Conservation (phyloP, 2,113 vertebrate genomes). For the Ophthalmolycus amberensis region DNA sequence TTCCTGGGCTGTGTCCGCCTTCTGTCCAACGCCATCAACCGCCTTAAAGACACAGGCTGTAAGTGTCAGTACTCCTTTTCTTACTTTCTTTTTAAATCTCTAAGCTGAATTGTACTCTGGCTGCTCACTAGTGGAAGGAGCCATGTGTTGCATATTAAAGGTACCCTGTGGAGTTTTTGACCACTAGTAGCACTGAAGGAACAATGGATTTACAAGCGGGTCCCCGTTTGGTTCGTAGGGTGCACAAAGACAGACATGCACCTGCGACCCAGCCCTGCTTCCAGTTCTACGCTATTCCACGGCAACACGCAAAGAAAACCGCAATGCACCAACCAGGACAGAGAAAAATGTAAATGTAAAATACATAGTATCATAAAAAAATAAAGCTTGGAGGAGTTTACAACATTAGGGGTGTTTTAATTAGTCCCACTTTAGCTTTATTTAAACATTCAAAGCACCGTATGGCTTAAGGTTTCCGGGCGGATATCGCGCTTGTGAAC, state of each 20-base stretch:
- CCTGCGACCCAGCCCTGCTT: too few species aligned
- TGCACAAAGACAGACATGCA: not conserved
- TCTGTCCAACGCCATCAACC: conserved; percentile 97
- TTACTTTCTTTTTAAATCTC: not conserved
- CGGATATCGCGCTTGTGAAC: not conserved
- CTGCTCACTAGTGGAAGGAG: not conserved
- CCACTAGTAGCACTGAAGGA: not conserved
- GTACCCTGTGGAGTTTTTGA: not conserved
- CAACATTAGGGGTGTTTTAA: not conserved
- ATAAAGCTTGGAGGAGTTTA: not conserved
- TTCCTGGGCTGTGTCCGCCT: conserved; percentile 98
- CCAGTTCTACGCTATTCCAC: fast-evolving
- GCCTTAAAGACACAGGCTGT: conserved; percentile 99
- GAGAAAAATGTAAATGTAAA: not conserved
- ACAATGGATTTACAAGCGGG: not conserved
- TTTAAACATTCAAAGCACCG: not conserved
- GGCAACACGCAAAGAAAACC: not conserved
- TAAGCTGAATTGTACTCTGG: not conserved
- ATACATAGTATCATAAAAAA: not conserved
- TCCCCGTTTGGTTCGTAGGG: not conserved
- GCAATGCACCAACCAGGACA: not conserved
- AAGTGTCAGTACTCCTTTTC: conserved; percentile 76
- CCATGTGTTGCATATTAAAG: not conserved
- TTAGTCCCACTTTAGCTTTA: not conserved
- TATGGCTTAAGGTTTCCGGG: too few species aligned